Conservation (phyloP, 1,140 invertebrate species). For the Scaptodrosophila lebanonensis region DNA sequence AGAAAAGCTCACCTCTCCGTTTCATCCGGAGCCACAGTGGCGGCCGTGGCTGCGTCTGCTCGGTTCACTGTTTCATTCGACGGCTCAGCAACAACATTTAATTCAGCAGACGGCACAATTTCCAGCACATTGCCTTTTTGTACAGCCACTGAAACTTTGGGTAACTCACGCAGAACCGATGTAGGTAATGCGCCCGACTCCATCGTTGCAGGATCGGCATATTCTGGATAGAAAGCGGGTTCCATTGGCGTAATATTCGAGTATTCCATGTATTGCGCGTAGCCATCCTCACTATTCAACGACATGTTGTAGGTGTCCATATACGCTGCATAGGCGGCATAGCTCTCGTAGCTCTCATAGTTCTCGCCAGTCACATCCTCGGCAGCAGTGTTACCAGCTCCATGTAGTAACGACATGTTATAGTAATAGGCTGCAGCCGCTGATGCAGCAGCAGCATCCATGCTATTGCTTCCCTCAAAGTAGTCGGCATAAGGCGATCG, state of each 20-base stretch:
- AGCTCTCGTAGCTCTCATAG: slow-evolving; percentile 39
- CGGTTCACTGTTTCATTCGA: too few species aligned
- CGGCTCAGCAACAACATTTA: too few species aligned
- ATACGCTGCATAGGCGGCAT: slow-evolving; percentile 49
- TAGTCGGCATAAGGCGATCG: slow-evolving; percentile 34
- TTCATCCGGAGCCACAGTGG: too few species aligned
- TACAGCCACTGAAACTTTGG: slow-evolving; percentile 56
- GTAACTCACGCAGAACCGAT: slow-evolving; percentile 41
- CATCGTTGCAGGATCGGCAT: slow-evolving; percentile 16
- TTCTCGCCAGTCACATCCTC: slow-evolving; percentile 19
- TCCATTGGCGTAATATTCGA: background rate
- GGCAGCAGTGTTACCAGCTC: slow-evolving; percentile 13
- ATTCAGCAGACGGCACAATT: slow-evolving; percentile 52
- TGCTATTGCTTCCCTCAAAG: slow-evolving; percentile 44
- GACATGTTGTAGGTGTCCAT: slow-evolving; percentile 55
- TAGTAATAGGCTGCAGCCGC: slow-evolving; percentile 61
- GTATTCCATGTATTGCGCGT: slow-evolving; percentile 54
- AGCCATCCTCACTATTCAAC: slow-evolving; percentile 42
- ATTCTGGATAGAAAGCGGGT: slow-evolving; percentile 3
- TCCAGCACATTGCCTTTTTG: slow-evolving; percentile 74
- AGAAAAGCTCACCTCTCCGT: too few species aligned
- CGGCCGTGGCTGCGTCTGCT: too few species aligned
- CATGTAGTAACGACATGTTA: slow-evolving; percentile 56
- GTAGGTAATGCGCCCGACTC: slow-evolving; percentile 2
- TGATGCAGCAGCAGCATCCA: slow-evolving; percentile 36